Base-by-base conservation (phyloP, 2,113 vertebrate species). In the Suncus etruscus region DNA sequence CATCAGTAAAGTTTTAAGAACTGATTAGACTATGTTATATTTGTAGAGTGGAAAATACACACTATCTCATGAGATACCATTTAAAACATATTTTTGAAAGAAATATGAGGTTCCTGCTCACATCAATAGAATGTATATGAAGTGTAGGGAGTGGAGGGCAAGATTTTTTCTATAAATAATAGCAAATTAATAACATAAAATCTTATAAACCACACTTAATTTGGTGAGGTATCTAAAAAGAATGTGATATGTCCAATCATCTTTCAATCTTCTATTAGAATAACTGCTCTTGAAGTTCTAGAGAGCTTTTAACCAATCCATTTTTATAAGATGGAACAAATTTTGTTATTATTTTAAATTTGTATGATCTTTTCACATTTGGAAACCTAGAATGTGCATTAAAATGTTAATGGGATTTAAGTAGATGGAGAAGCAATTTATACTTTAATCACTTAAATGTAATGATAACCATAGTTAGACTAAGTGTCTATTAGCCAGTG, bases 101-200 rank as follows among this genome's bases (percentile, higher is more conserved):
- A 93, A 73, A 48, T 86, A 82, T 94, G 87, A 77, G 32, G 79
- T 97, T 94, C 80, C 80, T 95, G 54, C 54, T 84, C 88, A 93
- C 29, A 86, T 18, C 72, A 83, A 25, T 77, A 86, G 80, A 82
- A 94, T 78, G 22, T 6, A 82, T 47, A 63, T 48, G 51, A 20
- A 6, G 39, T 66, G 1, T 10, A 1, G 18, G 8, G 14, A 66
- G 14, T 25, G 25, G 18, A 63, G 11, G 4, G 47, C 14, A 45
- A 69, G 39, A 9, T 3, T 86, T 3, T 83, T 94, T 29, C 73
- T 82, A 4, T 66, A 91, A 58, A 66, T 51, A 86, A 92, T 83
- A 86, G 63, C 10, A 87, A 77, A 22, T 85, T 11, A 66, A 31
- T 84, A 84, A 70, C 3, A 94, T 91, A 39, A 91, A 90, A 95